Conservation (phyloP, 2,113 vertebrate genomes). For the Siniperca knerii region DNA sequence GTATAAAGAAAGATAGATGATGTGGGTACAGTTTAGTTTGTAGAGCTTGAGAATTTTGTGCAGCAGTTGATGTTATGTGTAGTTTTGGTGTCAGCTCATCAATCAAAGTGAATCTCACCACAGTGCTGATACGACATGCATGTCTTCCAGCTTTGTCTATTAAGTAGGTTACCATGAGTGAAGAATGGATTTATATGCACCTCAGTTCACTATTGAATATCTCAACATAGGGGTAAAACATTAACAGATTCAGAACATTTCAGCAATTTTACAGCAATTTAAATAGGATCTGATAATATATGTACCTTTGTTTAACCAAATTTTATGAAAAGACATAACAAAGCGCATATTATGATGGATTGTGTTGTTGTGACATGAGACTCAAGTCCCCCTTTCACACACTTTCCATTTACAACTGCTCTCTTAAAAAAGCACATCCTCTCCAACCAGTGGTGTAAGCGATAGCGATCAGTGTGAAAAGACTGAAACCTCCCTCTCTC, state of each 20-base stretch:
- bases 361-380: neutral
- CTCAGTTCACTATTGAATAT: neutral
- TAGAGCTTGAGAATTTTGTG: neutral
- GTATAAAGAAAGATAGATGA: neutral
- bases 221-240: neutral
- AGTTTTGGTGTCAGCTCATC: neutral
- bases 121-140: neutral
- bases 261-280: neutral
- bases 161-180: neutral
- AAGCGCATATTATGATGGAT: neutral
- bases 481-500: constrained; percentile 32
- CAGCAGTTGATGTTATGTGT: neutral
- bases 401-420: constrained; percentile 23
- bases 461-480: constrained; percentile 42
- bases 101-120: neutral
- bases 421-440: constrained; percentile 43
- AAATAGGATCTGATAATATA: neutral
- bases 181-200: neutral
- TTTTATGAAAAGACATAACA: neutral
- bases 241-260: neutral
- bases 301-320: neutral
- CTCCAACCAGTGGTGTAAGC: constrained; percentile 9
- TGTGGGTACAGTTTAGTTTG: neutral
- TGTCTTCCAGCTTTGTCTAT: neutral
- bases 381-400: constrained; percentile 4